Evolutionary conservation across 2,797 vertebrate genomes (phyloP).

Genomic region (Sphenodon punctatus): DNA sequence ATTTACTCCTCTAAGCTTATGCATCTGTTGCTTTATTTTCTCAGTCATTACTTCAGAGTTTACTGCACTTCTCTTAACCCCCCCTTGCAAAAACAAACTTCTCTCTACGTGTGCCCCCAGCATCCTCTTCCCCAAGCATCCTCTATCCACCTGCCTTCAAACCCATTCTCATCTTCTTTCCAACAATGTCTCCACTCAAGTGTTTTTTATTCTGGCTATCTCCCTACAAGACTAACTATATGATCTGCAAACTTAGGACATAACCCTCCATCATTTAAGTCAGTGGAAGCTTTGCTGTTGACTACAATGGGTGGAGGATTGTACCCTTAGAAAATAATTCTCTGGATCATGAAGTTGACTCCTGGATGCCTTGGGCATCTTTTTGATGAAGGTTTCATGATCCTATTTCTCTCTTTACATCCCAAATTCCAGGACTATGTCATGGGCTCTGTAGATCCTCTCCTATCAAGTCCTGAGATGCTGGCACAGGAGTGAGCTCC

Average conservation of each 20-base stretch:
- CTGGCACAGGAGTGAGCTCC: no score
- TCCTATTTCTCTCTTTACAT: neutral
- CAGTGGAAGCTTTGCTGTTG: no score
- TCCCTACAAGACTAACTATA: neutral
- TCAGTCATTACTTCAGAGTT: neutral
- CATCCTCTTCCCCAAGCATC: no score
- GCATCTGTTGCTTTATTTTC: neutral
- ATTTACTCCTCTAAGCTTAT: neutral
- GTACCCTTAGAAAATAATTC: no score
- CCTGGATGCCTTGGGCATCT: neutral
- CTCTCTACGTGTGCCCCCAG: neutral
- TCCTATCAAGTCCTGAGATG: no score
- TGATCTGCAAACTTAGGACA: accelerated
- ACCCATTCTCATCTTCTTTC: neutral
- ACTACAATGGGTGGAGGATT: no score
- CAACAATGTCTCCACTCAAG: accelerated
- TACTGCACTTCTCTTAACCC: neutral
- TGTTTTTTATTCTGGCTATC: accelerated
- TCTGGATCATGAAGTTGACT: neutral
- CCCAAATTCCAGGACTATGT: neutral
- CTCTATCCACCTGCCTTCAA: neutral
- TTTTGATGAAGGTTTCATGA: neutral
- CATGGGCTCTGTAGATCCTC: no score
- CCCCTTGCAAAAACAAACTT: neutral
- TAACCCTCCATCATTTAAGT: no score